These are phyloP conservation scores for Chaenodraco wilsoni DNA, from an alignment of 2,797 vertebrate genomes.

Conservation along the genomic window DNA sequence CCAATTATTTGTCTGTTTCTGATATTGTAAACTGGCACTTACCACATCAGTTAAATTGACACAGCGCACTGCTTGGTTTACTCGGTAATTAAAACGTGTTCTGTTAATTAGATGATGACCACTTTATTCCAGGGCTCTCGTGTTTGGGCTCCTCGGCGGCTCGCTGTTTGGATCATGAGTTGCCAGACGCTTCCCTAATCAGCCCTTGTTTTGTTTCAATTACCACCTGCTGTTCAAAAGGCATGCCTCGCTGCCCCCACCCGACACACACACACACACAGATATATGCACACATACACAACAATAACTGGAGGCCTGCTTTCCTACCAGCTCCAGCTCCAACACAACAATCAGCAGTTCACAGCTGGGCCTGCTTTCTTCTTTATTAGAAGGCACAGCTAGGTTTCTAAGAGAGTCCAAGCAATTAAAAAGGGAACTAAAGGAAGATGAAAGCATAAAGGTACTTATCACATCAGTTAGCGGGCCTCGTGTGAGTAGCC, in stretches of 20 bases:
- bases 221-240: conserved; percentile 99
- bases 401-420: conserved; percentile 89
- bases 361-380: conserved; percentile 79
- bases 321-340: conserved; percentile 87
- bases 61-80: conserved; percentile 99
- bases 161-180: conserved; percentile 98
- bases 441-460: conserved; percentile 86
- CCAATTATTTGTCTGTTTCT: conserved; percentile 99
- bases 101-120: conserved; percentile 99
- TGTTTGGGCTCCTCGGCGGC: conserved; percentile 91
- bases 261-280: conserved; percentile 37
- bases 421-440: conserved; percentile 89
- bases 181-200: conserved; percentile 99
- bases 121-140: conserved; percentile 99
- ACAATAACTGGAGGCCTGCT: conserved; percentile 87
- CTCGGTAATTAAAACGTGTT: conserved; percentile 99
- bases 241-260: conserved; percentile 89
- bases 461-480: conserved; percentile 88
- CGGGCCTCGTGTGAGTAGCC: conserved; percentile 75
- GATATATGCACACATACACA: conserved; percentile 70
- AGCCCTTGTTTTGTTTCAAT: conserved; percentile 99
- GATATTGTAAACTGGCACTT: conserved; percentile 99
- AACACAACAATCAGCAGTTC: conserved; percentile 90
- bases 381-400: conserved; percentile 87
- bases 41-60: conserved; percentile 99